Evolutionary conservation across 30 jellyfish, hydroid and myxozoan genomes (phyloP).

Genomic region (Chrysaora quinquecirrha): DNA sequence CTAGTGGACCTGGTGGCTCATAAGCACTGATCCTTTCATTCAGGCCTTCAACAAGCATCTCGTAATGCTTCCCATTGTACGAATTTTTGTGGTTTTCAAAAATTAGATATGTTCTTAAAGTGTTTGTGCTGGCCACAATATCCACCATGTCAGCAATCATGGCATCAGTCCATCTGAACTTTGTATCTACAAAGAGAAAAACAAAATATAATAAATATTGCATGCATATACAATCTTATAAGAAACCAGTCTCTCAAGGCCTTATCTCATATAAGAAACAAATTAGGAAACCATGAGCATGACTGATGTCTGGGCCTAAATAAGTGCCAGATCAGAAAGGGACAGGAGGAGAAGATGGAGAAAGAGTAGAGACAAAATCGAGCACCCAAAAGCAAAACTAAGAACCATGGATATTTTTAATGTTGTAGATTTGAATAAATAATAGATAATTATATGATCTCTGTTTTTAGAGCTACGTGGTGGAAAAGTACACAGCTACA

Average conservation of each 20-base stretch:
- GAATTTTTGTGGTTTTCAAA: background rate
- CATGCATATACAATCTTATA: background rate
- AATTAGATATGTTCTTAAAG: too few species aligned
- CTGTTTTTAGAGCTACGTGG: background rate
- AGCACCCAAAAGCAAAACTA: background rate
- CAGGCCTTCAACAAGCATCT: background rate
- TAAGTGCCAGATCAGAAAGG: background rate
- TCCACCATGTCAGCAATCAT: background rate
- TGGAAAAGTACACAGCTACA: background rate
- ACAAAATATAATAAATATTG: background rate
- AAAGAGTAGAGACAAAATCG: background rate
- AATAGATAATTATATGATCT: background rate
- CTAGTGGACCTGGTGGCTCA: background rate
- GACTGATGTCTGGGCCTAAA: conserved; percentile 3
- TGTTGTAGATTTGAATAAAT: background rate
- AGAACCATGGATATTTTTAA: background rate
- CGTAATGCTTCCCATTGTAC: background rate
- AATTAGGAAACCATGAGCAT: conserved; percentile 1
- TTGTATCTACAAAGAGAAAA: too few species aligned
- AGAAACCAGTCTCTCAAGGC: background rate
- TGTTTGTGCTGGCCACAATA: background rate
- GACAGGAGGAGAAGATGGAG: background rate
- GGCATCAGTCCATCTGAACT: background rate
- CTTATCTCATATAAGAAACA: background rate
- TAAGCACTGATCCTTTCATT: background rate